Conservation (phyloP, 1,140 invertebrate genomes). For the Solenopsis fugax region DNA sequence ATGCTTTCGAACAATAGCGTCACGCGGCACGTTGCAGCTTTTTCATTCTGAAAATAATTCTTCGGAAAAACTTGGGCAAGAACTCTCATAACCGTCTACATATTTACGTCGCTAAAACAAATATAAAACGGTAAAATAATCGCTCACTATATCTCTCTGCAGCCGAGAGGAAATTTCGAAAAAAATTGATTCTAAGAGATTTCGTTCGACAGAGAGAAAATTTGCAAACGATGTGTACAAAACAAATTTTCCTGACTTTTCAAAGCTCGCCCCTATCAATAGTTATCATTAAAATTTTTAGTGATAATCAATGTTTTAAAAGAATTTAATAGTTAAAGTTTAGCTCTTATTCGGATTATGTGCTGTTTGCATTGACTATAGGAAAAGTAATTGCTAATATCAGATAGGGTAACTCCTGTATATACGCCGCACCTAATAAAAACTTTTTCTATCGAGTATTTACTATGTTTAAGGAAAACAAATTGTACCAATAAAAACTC, state of each 20-base stretch:
- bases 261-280: neutral
- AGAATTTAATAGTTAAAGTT: neutral
- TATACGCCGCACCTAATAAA: too few relatives aligned
- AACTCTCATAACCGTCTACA: slow-evolving; percentile 25
- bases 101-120: slow-evolving; percentile 34
- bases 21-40: slow-evolving; percentile 34
- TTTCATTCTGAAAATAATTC: slow-evolving; percentile 50
- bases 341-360: neutral
- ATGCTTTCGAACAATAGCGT: slow-evolving; percentile 49
- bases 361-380: neutral
- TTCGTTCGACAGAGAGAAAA: neutral
- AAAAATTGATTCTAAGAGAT: slow-evolving; percentile 12
- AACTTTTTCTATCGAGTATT: too few relatives aligned
- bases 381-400: neutral
- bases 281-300: neutral
- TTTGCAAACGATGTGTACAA: neutral
- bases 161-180: slow-evolving; percentile 4
- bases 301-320: neutral
- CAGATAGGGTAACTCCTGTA: too few relatives aligned
- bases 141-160: neutral
- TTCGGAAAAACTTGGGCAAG: slow-evolving; percentile 33
- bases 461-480: too few relatives aligned
- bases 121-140: slow-evolving; percentile 40
- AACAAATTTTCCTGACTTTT: slow-evolving; percentile 11
- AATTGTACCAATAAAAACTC: too few relatives aligned